Evolutionary conservation across 2,113 vertebrate species (phyloP), one percentile per base, ranked within the genome.

Genomic region (Phycodurus eques): DNA sequence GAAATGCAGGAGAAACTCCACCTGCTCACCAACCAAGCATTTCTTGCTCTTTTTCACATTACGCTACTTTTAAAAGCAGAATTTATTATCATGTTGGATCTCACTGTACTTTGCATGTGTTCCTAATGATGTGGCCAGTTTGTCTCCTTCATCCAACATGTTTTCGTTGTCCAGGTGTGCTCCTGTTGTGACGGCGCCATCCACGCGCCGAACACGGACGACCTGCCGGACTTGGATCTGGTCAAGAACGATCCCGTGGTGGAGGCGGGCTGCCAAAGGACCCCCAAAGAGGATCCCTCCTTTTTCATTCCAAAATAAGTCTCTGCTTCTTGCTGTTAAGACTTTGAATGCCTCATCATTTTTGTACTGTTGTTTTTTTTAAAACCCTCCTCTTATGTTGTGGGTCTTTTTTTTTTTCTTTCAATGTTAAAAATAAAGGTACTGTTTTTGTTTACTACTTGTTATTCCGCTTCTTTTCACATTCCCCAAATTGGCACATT

Each of bases 141-240:
- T 10, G 31, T 4, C 8, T 39, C 11, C 33, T 44, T 54, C 14
- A n/a, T 44, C 19, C 19, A 65, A 46, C 42, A 22, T 33, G 46
- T 78, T 69, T 59, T 12, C 81, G 19, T 44, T 67, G 72, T 80
- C 5, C 74, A 99, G 97, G 92, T 90, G 70, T 98, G 95, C 78
- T 81, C 93, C 74, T 95, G 94, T 84, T 98, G 94, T 87, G 93
- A 93, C 61, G 87, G 87, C 12, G 49, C 61, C 63, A 79, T 87
- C 44, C 90, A 89, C 63, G 62, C 81, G 0, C 83, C 89, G 2
- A 88, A 92, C 11, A 91, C 92, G 8, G 93, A 92, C 20, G 92
- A 93, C 65, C 75, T 88, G 8, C 88, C 90, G 27, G 84, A 95
- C 54, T 80, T 94, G 83, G 94, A 95, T 47, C 90, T 89, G 61